Percentiles rank a stretch among this genome's conserved stretches.
These are phyloP conservation scores for Pteruthius melanotis DNA, from an alignment of 2,113 vertebrate genomes.

Conservation along the genomic window DNA sequence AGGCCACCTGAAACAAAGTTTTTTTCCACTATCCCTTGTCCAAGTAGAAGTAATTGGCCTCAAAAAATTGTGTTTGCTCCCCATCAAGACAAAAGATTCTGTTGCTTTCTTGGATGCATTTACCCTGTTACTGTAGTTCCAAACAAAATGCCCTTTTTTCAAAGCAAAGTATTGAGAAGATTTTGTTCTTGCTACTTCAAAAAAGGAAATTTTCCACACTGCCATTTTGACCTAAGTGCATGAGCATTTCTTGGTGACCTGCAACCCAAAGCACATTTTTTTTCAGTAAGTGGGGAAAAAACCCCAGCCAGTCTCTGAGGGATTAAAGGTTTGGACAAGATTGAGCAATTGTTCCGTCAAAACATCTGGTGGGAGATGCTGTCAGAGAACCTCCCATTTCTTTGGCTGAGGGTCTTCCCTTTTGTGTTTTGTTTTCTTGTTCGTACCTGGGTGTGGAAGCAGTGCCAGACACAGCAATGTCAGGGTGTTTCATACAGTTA, in stretches of 20 bases:
- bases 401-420: not conserved
- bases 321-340: not conserved
- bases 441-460: not conserved
- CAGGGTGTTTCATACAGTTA: rapidly evolving
- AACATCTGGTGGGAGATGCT: not conserved
- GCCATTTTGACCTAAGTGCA: not conserved
- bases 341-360: not conserved
- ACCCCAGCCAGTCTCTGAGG: not conserved
- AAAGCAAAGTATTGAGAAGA: not conserved
- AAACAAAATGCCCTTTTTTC: not conserved
- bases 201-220: not conserved
- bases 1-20: not conserved
- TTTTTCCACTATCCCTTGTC: not conserved
- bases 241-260: not conserved
- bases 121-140: not conserved
- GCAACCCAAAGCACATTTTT: not conserved
- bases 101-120: not conserved
- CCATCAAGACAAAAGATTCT: not conserved
- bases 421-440: not conserved
- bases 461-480: not conserved
- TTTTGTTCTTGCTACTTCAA: not conserved
- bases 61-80: not conserved
- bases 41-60: not conserved
- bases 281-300: not conserved
- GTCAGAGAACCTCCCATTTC: not conserved